Percentiles rank a stretch among this genome's conserved stretches.
phyloP scores from a whole-genome alignment of 2,113 vertebrate species.

The Psilopogon haemacephalus region DNA sequence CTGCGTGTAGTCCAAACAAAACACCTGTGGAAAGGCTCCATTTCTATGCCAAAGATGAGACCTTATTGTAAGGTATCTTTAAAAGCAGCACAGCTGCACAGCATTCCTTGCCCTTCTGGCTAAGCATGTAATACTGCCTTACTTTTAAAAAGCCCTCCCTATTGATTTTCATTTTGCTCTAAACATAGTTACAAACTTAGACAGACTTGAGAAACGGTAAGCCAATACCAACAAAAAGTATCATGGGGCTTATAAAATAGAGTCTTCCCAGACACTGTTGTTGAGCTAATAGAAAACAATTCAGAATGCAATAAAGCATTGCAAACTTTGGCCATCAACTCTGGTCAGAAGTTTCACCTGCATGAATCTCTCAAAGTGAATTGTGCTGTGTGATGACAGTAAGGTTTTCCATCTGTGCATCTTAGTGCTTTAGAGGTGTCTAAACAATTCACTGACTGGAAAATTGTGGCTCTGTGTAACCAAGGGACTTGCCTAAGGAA shows the following conservation, averaged over 20 bases:
- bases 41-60: constrained; percentile 21
- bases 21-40: neutral
- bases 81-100: neutral
- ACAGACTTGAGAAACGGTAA: constrained; percentile 38
- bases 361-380: neutral
- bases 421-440: neutral
- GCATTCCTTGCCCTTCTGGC: neutral
- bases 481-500: constrained; percentile 46
- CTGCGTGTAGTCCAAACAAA: neutral
- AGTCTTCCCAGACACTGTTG: neutral
- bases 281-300: constrained; percentile 27
- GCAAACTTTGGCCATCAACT: neutral
- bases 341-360: neutral
- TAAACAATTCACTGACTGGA: constrained; percentile 4
- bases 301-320: neutral
- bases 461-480: neutral
- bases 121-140: constrained; percentile 11
- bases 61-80: constrained; percentile 21
- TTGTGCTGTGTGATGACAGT: neutral
- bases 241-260: neutral
- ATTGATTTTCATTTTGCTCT: constrained; percentile 57
- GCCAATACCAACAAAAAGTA: constrained; percentile 15
- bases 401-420: neutral
- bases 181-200: constrained; percentile 44
- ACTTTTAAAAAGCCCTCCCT: neutral